Evolutionary conservation across 2,113 vertebrate genomes (phyloP).

Genomic region (Peromyscus leucopus): DNA sequence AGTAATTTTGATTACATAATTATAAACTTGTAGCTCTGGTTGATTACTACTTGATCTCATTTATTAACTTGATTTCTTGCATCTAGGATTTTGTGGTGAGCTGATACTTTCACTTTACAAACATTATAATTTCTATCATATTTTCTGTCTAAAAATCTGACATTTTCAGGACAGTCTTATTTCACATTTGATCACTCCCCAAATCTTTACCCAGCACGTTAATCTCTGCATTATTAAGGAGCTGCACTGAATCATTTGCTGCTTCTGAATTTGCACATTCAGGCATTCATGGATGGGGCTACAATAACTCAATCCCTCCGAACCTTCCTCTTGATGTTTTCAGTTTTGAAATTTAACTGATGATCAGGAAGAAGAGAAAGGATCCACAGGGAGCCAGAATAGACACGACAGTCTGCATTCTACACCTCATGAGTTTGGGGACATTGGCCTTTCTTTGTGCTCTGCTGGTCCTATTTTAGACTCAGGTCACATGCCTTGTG

Average conservation of each 20-base stretch:
- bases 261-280: conserved; percentile 30
- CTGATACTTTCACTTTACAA: conserved; percentile 44
- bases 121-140: neutral
- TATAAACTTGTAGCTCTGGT: conserved; percentile 8
- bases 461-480: neutral
- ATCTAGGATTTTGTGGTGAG: neutral
- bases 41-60: conserved; percentile 3
- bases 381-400: neutral
- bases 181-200: neutral
- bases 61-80: neutral
- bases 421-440: neutral
- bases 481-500: neutral
- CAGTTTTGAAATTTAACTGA: conserved; percentile 39
- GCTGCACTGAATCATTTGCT: neutral
- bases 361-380: conserved; percentile 27
- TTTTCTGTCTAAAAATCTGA: neutral
- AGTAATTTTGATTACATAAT: conserved; percentile 18
- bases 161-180: neutral
- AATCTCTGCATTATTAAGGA: conserved; percentile 26
- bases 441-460: neutral
- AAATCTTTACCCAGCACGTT: neutral
- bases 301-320: neutral
- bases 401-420: neutral
- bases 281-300: neutral
- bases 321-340: conserved; percentile 24